Evolutionary conservation across 2,888 invertebrate species (phyloP), one percentile per base, ranked within the genome.

Genomic region (Holacanthella duospinosa): DNA sequence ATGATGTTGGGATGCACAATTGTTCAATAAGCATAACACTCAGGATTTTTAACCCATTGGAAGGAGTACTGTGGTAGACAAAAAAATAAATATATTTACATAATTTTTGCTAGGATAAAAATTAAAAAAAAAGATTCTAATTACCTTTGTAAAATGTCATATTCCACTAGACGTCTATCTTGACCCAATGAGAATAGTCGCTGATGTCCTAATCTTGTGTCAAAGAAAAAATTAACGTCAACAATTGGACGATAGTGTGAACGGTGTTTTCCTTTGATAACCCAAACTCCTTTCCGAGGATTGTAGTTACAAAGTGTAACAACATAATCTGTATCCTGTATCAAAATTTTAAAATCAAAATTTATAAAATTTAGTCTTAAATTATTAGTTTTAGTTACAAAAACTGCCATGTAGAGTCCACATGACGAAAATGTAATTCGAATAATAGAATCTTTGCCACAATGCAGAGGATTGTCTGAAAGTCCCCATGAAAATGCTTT

Each of bases 111-210:
- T n/a, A n/a, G n/a, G n/a, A n/a, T n/a, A 24, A 58, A 25, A 16
- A 59, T 54, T 3, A 62, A 55, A 6, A 55, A 12, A 6, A 55
- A 25, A 4, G 24, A 26, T n/a, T 56, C 43, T 55, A 9, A 28
- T 12, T 48, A 77, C 77, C 82, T 82, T 26, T 74, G 73, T 0
- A 76, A 77, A 16, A 84, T 75, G 67, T 83, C 81, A 66, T 85
- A 85, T 74, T 84, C 83, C 16, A 83, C 80, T 74, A 85, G 76
- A 43, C 80, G 76, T 44, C 82, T 77, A 74, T 86, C 86, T 53
- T 78, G 76, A 0, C 83, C 84, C 29, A 86, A 74, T 0, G 85
- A 83, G 54, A 84, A 75, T 0, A 86, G 76, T 63, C 80, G 80
- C 55, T 79, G 80, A 1, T 77, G 76, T 1, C 58, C 61, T 1